These are phyloP conservation scores for Macrotus californicus DNA, from an alignment of 2,113 vertebrate species.

Conservation along the genomic window DNA sequence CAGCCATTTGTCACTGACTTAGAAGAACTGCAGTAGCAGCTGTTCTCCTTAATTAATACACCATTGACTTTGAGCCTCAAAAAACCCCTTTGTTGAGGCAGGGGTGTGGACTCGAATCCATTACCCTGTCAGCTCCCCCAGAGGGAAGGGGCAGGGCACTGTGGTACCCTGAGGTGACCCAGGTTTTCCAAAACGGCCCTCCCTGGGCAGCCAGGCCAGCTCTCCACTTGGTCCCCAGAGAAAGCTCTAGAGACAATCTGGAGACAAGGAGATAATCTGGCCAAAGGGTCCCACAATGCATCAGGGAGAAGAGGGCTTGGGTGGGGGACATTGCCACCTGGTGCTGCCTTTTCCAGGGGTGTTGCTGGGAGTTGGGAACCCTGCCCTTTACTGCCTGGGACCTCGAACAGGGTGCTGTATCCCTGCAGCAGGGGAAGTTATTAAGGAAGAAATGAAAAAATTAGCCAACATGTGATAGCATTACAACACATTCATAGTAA, in stretches of 20 bases:
- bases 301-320: not conserved
- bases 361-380: not conserved
- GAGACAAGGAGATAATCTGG: not conserved
- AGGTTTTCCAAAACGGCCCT: not conserved
- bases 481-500: accelerated
- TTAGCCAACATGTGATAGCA: not conserved
- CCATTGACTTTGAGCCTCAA: constrained; percentile 54
- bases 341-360: not conserved
- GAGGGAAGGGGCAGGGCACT: not conserved
- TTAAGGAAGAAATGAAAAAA: not conserved
- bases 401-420: not conserved
- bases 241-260: not conserved
- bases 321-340: not conserved
- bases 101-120: not conserved
- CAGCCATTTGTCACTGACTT: constrained; percentile 52
- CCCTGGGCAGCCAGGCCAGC: not conserved
- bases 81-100: not conserved
- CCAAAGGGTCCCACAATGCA: not conserved
- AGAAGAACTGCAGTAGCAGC: constrained; percentile 32
- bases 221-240: not conserved
- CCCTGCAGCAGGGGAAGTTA: not conserved
- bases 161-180: not conserved
- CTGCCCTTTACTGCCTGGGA: not conserved
- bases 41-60: constrained; percentile 63
- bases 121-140: not conserved